Evolutionary conservation across 2,888 invertebrate genomes (phyloP).

Genomic region (Chrysolina oricalcia): DNA sequence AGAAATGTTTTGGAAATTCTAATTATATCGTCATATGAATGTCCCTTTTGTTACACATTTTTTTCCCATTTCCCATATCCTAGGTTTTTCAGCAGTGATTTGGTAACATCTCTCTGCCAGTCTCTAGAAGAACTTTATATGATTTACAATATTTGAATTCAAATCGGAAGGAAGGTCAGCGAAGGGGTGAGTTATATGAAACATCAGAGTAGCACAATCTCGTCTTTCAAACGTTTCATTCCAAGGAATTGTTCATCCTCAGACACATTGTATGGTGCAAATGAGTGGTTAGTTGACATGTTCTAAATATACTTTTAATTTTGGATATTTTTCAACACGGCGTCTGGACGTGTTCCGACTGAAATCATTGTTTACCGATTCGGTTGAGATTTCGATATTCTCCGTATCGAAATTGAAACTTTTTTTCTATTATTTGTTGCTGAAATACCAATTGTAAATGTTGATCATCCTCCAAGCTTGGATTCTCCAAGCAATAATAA

Average conservation of each 20-base stretch:
- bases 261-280: conserved; percentile 20
- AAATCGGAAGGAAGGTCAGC: not conserved
- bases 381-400: conserved; percentile 55
- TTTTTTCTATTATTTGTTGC: conserved; percentile 21
- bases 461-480: conserved; percentile 67
- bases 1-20: too few species aligned
- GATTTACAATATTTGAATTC: too few species aligned
- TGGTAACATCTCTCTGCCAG: not conserved
- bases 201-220: not conserved
- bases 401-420: conserved; percentile 20
- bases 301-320: conserved; percentile 65
- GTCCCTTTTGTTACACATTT: too few species aligned
- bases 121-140: too few species aligned
- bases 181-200: not conserved
- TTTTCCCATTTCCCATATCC: too few species aligned
- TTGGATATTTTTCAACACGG: conserved; percentile 54
- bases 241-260: conserved; percentile 11
- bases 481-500: conserved; percentile 61
- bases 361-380: conserved; percentile 57
- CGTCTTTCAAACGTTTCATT: not conserved
- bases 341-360: conserved; percentile 63
- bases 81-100: not conserved
- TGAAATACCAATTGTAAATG: conserved; percentile 64
- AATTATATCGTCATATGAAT: too few species aligned
- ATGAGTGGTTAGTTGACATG: conserved; percentile 64